Evolutionary conservation across 2,797 vertebrate species (phyloP), one percentile per base, ranked within the genome.

Genomic region (Hydrocynus forskahlii): DNA sequence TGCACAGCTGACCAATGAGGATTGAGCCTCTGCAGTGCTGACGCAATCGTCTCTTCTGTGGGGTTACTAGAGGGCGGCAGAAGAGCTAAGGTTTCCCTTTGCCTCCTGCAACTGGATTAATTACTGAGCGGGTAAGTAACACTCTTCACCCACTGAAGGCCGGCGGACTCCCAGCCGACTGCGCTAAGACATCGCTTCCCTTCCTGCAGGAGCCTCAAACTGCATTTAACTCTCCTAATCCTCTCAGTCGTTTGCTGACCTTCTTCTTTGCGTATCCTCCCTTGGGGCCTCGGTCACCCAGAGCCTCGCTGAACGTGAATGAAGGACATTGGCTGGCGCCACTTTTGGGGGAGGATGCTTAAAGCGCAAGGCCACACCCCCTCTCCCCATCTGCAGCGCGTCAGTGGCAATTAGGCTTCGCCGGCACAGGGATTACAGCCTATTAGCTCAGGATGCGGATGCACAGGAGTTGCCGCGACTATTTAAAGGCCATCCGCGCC

Each of bases 351-450:
- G 85, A 78, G 76, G 78, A 85, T 83, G 87, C 86, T 92, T 87
- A 87, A 84, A 80, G 19, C 85, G 5, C 50, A 78, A 85, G 17
- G 87, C 80, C 89, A 90, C 86, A 76, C 89, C 88, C 88, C 78
- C 87, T 90, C 89, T n/a, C 86, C 86, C 90, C 90, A 90, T 92
- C 90, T 81, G 88, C 89, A 87, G 80, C 81, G 85, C 75, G 84
- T 92, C 90, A 88, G 86, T 81, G 88, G 86, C 87, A 92, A 93
- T 94, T 92, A 94, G 85, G 86, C 78, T 90, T 78, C 60, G 7
- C 87, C 84, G 76, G 10, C 57, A 80, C 73, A 79, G 48, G 86
- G 91, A 92, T 93, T 93, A 94, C 76, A 84, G 86, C 89, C 91
- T 92, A 91, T 92, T 93, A 94, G 87, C 87, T 84, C 78, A 90